Base-by-base conservation (phyloP, 2,113 vertebrate species). In the Brachyhypopomus occidentalis region DNA sequence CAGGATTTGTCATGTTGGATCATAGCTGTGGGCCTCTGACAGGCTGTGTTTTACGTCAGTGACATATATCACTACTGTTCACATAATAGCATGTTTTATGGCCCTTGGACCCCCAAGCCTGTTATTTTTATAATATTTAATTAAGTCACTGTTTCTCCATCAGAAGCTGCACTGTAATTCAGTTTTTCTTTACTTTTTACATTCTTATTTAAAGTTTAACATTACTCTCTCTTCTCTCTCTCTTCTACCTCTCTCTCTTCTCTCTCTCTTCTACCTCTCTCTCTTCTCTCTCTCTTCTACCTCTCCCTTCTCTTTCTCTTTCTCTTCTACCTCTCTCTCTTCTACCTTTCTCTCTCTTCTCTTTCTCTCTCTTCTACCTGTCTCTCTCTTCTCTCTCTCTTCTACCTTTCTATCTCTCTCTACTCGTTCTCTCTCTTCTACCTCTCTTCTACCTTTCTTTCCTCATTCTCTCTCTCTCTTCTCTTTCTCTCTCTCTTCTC, bases 211-310 rank as follows among this genome's bases (percentile, higher is more conserved):
- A 66, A 36, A 23, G 3, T 48, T 41, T 48, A 0, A 45, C 58
- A 64, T 20, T 45, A 17, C 66, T 25, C 34, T 69, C 63, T 78
- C 41, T 64, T 38, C 45, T 52, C 19, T 78, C 36, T 55, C 0
- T 56, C 19, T 69, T 27, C n/a, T 6, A 67, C 36, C 52, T 36
- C 45, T 41, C 52, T n/a, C 66, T 17, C 30, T n/a, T n/a, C 36
- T 45, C 11, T 77, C 20, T 45, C 36, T 66, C 20, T 62, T 77
- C 82, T 11, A 66, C 25, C 78, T 14, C 30, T 45, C 80, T 25
- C 72, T 1, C 5, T 36, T 69, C 41, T 85, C 83, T 89, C 45
- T 25, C 41, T 23, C n/a, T 27, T 14, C 25, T n/a, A 56, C 38
- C 66, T 0, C 34, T 12, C 72, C 27, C 56, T 23, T 64, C 59